These are phyloP conservation scores for Lethenteron reissneri DNA, from an alignment of 2,113 vertebrate species.

Conservation along the genomic window DNA sequence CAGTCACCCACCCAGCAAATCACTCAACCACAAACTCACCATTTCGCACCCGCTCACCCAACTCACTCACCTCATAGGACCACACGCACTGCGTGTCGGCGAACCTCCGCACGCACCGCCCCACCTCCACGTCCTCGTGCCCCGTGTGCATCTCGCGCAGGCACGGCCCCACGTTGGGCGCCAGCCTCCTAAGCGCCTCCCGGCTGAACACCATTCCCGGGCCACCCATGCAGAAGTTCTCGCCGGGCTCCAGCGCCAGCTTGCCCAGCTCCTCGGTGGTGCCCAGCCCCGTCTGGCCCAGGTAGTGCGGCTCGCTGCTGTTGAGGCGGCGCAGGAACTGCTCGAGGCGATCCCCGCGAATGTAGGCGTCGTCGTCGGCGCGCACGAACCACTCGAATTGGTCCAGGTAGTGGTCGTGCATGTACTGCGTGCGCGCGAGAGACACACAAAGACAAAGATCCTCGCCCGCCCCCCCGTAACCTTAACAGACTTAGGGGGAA, in stretches of 20 bases:
- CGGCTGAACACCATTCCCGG: conserved; percentile 73
- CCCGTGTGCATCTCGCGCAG: conserved; percentile 72
- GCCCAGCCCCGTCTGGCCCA: conserved; percentile 63
- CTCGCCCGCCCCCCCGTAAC: too few species aligned
- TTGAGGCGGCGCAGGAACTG: conserved; percentile 36
- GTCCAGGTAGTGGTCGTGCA: conserved; percentile 65
- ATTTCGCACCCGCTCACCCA: neutral
- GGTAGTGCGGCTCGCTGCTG: conserved; percentile 39
- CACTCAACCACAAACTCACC: neutral
- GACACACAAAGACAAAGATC: too few species aligned
- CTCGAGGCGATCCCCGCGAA: conserved; percentile 34
- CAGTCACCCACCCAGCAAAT: neutral
- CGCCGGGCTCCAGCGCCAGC: conserved; percentile 55
- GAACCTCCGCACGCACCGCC: conserved; percentile 56
- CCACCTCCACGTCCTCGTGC: conserved; percentile 69
- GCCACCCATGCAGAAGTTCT: conserved; percentile 81
- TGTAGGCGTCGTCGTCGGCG: conserved; percentile 67
- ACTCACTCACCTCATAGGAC: conserved; percentile 49
- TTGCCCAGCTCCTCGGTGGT: conserved; percentile 61
- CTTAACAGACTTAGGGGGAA: too few species aligned
- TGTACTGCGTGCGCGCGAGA: conserved; percentile 21
- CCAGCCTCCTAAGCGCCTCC: conserved; percentile 54
- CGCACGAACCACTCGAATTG: conserved; percentile 75
- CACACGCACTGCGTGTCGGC: conserved; percentile 69
- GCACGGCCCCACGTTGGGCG: conserved; percentile 55